Percentiles rank a stretch among this genome's conserved stretches.
Evolutionary conservation across 2,797 vertebrate genomes (phyloP).

Genomic region (Syndactyla subalaris): DNA sequence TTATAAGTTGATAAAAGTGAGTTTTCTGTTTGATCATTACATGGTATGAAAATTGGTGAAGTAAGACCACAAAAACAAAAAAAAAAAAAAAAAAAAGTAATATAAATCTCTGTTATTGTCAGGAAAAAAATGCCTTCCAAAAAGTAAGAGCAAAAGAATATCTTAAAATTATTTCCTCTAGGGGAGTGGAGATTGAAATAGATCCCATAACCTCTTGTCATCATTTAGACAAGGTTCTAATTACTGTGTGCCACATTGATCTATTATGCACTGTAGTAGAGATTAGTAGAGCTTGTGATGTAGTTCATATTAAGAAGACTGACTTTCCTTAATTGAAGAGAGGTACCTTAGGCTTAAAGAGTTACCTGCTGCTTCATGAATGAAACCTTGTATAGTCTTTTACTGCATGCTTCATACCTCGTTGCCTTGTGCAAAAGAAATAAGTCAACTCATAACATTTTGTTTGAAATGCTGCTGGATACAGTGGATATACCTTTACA

Average conservation of each 20-base stretch:
- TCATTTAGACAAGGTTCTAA: constrained; percentile 45
- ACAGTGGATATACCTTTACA: not conserved
- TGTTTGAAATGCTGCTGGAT: not conserved
- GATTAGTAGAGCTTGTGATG: not conserved
- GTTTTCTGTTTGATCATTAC: constrained; percentile 61
- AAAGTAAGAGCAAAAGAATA: constrained; percentile 20
- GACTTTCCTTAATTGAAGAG: constrained; percentile 35
- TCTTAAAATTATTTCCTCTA: constrained; percentile 24
- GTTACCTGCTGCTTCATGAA: constrained; percentile 38
- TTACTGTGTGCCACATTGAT: constrained; percentile 31
- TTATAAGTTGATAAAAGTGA: constrained; percentile 60
- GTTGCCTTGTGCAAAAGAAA: not conserved
- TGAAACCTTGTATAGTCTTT: constrained; percentile 22
- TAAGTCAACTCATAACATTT: not conserved
- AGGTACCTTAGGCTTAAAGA: constrained; percentile 4
- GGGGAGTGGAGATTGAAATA: constrained; percentile 38
- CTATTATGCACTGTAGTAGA: not conserved
- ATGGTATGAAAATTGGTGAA: constrained; percentile 57
- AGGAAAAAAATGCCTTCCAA: not conserved
- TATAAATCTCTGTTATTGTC: constrained; percentile 6
- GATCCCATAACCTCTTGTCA: constrained; percentile 43
- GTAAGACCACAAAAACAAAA: constrained; percentile 38
- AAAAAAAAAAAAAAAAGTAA: not conserved
- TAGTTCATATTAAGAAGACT: constrained; percentile 23
- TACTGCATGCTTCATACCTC: not conserved